phyloP scores from a whole-genome alignment of 2,113 vertebrate genomes.

The human (Homo sapiens) region GRCh38 chr21:41188001-41188500 shows the following conservation, averaged over 20 bases:
- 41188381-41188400: background rate
- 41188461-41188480: background rate
- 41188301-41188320: background rate
- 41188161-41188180: background rate
- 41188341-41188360: background rate
- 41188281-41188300: accelerated
- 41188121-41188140: background rate
- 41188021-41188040: background rate
- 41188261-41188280: background rate
- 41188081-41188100: background rate
- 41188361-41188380: background rate
- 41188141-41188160: accelerated
- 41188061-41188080: no score
- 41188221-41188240: background rate
- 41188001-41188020: background rate
- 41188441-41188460: background rate
- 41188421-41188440: background rate
- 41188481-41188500: background rate
- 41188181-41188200: background rate
- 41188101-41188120: background rate
- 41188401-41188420: background rate
- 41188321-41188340: background rate
- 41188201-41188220: background rate
- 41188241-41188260: background rate
- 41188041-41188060: background rate